Conservation (phyloP, 2,113 vertebrate species). For the Bujurquina vittata region DNA sequence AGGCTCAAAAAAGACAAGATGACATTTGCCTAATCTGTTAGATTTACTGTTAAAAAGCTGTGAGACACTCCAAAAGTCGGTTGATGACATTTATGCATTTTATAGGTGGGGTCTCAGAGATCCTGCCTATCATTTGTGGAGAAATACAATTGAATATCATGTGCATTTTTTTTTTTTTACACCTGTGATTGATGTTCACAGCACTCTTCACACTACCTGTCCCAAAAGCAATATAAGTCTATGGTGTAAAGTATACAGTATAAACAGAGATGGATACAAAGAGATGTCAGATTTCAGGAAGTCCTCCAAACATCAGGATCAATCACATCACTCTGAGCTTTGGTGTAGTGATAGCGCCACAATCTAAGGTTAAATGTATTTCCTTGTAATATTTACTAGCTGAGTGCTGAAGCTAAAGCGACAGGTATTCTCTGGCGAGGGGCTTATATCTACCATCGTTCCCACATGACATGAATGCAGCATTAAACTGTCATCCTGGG, state of each 20-base stretch:
- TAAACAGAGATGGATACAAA: not conserved
- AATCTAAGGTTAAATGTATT: conserved; percentile 16
- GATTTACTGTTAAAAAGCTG: not conserved
- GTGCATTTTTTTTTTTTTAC: not conserved
- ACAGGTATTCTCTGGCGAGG: not conserved
- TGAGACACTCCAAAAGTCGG: not conserved
- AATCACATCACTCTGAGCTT: conserved; percentile 30
- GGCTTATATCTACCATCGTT: conserved; percentile 16
- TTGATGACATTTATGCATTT: not conserved
- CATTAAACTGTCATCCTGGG: conserved; percentile 58
- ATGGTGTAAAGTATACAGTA: not conserved
- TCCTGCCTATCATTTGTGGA: not conserved
- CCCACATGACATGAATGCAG: conserved; percentile 40
- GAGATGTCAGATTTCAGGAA: conserved; percentile 23
- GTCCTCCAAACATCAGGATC: conserved; percentile 26
- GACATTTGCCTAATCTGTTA: not conserved
- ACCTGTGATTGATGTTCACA: not conserved
- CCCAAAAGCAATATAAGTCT: not conserved
- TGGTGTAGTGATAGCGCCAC: not conserved
- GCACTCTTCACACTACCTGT: not conserved
- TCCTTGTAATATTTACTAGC: conserved; percentile 6
- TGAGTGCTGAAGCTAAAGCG: conserved; percentile 19
- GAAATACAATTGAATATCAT: not conserved
- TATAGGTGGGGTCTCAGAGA: not conserved
- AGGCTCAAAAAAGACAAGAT: not conserved